A percentile compares a stretch with the other conserved stretches of the same genome.
Conservation (phyloP, 1,140 invertebrate genomes). For the Ctenoplectra terminalis region DNA sequence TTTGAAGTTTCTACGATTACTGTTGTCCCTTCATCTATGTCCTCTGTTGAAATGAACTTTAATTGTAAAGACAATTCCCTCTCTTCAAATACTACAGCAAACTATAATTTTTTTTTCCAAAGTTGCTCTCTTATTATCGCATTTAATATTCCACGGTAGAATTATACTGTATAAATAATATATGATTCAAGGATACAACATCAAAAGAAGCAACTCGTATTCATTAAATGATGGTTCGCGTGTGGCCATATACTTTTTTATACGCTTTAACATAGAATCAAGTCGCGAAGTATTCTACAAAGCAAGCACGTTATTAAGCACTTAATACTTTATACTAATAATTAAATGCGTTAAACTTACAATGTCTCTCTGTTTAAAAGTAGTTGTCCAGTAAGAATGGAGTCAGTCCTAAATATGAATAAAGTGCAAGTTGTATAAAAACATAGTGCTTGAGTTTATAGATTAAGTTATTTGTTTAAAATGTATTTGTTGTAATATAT, state of each 20-base stretch:
- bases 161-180: constrained; percentile 38
- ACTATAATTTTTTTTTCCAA: constrained; percentile 27
- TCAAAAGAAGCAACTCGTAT: constrained; percentile 34
- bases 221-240: constrained; percentile 18
- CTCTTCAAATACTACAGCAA: constrained; percentile 8
- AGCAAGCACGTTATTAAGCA: constrained; percentile 26
- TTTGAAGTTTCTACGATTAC: constrained; percentile 19
- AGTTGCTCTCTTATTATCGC: constrained; percentile 10
- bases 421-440: neutral
- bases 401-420: neutral
- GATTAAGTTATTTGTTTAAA: neutral
- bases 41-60: neutral
- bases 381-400: neutral
- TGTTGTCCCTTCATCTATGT: neutral
- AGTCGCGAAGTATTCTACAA: constrained; percentile 1
- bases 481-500: constrained; percentile 1
- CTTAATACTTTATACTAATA: constrained; percentile 37
- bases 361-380: constrained; percentile 16
- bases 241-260: neutral
- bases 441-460: no score
- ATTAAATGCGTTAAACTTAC: constrained; percentile 25
- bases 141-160: neutral
- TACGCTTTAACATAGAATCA: constrained; percentile 1
- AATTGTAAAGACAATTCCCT: neutral
- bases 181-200: constrained; percentile 34